Conservation (phyloP, 2,797 vertebrate species). For the Brachyalestes nurse region DNA sequence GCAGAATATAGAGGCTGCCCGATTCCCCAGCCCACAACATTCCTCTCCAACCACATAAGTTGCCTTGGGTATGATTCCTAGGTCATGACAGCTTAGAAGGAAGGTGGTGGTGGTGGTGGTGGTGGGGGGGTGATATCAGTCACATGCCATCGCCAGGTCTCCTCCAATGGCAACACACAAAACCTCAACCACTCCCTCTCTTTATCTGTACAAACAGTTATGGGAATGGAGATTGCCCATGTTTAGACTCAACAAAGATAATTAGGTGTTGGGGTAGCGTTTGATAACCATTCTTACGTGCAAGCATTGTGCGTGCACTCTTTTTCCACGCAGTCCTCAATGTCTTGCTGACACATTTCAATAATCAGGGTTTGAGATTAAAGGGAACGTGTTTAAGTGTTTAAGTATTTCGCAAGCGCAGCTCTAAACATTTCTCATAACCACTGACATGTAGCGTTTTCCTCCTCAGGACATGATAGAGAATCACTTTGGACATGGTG, state of each 20-base stretch:
- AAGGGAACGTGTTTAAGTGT: slow-evolving; percentile 11
- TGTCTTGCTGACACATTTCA: slow-evolving; percentile 3
- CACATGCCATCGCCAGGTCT: not conserved
- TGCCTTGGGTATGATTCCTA: slow-evolving; percentile 4
- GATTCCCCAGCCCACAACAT: not conserved
- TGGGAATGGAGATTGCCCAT: not conserved
- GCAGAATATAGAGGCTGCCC: not conserved
- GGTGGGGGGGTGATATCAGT: not conserved
- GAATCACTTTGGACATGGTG: not conserved
- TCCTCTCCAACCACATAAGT: slow-evolving; percentile 3
- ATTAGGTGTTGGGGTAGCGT: not conserved
- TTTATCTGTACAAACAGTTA: slow-evolving; percentile 18
- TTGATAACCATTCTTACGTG: not conserved
- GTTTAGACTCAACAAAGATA: slow-evolving; percentile 22
- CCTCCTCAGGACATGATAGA: slow-evolving; percentile 11
- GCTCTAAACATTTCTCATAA: slow-evolving; percentile 16
- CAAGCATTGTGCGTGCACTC: not conserved
- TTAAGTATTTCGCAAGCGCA: slow-evolving; percentile 6
- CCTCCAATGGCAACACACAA: not conserved
- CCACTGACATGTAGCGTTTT: slow-evolving; percentile 23
- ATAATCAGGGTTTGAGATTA: slow-evolving; percentile 17
- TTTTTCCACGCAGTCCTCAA: not conserved
- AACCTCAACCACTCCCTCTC: not conserved
- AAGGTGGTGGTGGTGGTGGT: not conserved
- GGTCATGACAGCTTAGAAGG: slow-evolving; percentile 3